Evolutionary conservation across 2,888 invertebrate genomes (phyloP).

Genomic region (Bibio marci): DNA sequence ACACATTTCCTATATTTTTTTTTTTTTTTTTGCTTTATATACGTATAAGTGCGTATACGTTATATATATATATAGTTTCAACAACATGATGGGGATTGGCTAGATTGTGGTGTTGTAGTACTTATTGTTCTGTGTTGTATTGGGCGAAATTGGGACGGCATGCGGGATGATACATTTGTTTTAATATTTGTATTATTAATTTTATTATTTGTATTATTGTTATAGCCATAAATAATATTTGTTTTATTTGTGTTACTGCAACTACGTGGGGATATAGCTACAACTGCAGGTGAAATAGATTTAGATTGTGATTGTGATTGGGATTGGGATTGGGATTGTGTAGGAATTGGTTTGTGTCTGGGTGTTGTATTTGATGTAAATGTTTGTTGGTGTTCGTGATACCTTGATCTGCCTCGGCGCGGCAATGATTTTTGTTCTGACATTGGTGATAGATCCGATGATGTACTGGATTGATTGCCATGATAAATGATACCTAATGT

Average conservation of each 20-base stretch:
- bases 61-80: background rate
- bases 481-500: slow-evolving; percentile 51
- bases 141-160: slow-evolving; percentile 31
- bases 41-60: background rate
- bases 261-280: slow-evolving; percentile 28
- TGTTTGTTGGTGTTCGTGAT: slow-evolving; percentile 32
- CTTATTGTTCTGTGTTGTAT: slow-evolving; percentile 29
- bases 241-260: slow-evolving; percentile 17
- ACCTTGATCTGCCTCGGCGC: slow-evolving; percentile 52
- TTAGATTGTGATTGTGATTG: slow-evolving; percentile 14
- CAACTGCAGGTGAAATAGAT: slow-evolving; percentile 18
- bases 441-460: slow-evolving; percentile 61
- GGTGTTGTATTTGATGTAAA: slow-evolving; percentile 34
- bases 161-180: slow-evolving; percentile 18
- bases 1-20: slow-evolving; percentile 9
- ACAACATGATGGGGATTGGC: slow-evolving; percentile 22
- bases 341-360: slow-evolving; percentile 27
- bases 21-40: slow-evolving; percentile 6
- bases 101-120: slow-evolving; percentile 23
- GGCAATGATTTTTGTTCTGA: slow-evolving; percentile 60
- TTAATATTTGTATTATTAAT: slow-evolving; percentile 9
- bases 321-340: slow-evolving; percentile 20
- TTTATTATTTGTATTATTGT: background rate
- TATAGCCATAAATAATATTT: background rate
- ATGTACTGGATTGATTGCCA: slow-evolving; percentile 57